Percentiles rank a stretch among this genome's conserved stretches.
Evolutionary conservation across 2,888 invertebrate species (phyloP).

Genomic region (Ryuthela nishihirai): DNA sequence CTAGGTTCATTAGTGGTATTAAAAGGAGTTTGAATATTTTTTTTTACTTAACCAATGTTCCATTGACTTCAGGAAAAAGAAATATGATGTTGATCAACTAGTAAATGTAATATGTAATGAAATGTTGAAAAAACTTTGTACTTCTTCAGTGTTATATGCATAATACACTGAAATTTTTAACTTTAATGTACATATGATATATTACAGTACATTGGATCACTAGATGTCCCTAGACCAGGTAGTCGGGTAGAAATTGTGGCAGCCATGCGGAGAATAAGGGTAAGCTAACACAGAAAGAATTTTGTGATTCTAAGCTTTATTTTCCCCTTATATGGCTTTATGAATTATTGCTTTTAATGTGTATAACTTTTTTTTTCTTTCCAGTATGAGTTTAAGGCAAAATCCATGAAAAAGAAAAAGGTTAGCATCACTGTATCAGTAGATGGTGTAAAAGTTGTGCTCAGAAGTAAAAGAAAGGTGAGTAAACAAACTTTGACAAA

Average conservation of each 20-base stretch:
- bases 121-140: no score
- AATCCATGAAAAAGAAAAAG: conserved; percentile 95
- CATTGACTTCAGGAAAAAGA: no score
- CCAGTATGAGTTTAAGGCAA: conserved; percentile 98
- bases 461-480: conserved; percentile 50
- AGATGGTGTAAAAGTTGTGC: conserved; percentile 86
- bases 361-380: conserved; percentile 50
- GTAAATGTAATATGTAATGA: no score
- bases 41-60: no score
- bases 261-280: conserved; percentile 96
- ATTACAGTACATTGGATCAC: conserved; percentile 94
- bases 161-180: no score
- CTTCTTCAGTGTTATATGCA: no score
- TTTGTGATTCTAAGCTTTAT: no score
- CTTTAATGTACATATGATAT: no score
- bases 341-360: not conserved
- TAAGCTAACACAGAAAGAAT: conserved; percentile 64
- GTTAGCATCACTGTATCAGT: conserved; percentile 92
- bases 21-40: no score
- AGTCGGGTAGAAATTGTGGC: conserved; percentile 98
- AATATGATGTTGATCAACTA: no score
- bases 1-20: no score
- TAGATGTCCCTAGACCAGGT: conserved; percentile 94
- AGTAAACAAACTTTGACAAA: not conserved
- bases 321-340: no score